Base-by-base conservation (phyloP, 2,797 vertebrate genomes). In the Phalloptychus januarius region DNA sequence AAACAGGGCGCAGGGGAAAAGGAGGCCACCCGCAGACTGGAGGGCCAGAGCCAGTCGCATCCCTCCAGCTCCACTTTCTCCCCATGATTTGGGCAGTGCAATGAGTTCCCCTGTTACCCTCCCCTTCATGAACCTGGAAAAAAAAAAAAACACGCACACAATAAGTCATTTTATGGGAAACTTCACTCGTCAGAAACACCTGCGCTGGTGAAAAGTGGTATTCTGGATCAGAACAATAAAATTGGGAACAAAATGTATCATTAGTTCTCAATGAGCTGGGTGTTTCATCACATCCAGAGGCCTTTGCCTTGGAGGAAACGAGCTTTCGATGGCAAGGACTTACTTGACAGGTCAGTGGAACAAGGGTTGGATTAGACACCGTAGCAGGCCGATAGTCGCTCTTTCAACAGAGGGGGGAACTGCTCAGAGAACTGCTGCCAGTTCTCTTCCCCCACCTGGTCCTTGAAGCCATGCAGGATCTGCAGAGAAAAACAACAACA, bases 371-470 rank as follows among this genome's bases (percentile, higher is more conserved):
- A 79, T 94, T 97, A 98, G 93, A 99, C 98, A 71, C 97, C 97
- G 0, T 99, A 99, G 92, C 97, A 98, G 65, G 97, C 97, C 0
- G 97, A 97, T 88, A 98, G 95, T 72, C 98, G 96, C 85, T 99
- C 98, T 91, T 99, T 99, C 91, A 99, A 93, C 92, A 97, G 93
- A 1, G 96, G 97, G 0, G 98, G 98, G 86, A 99, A 98, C 95
- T 99, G 98, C 93, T 98, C 98, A 0, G 97, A 98, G 85, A 99
- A 98, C 93, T 99, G 97, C 91, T 98, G 97, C 98, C 98, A 99
- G 93, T 98, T 99, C 65, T 99, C 97, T 74, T 98, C 97, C 1
- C 98, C 97, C 0, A 98, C 98, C 93, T 99, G 98, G 83, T 98
- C 97, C 95, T 98, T 99, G 94, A 99, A 98, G 81, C 98, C 97